Evolutionary conservation across 2,888 invertebrate genomes (phyloP).

Genomic region (Agrochola lota): DNA sequence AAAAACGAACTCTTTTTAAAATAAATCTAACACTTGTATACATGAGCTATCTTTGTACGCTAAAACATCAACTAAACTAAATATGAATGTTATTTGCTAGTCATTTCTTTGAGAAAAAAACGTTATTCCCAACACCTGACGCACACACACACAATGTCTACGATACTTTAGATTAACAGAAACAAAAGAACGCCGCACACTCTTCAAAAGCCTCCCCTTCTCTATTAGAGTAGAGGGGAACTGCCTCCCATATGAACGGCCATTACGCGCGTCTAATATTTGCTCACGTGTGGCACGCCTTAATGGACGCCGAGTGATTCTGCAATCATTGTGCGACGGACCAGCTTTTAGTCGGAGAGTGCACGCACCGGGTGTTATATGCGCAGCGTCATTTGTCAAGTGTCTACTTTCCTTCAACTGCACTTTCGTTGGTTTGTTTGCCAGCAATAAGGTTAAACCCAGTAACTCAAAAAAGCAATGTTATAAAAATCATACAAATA

Average conservation of each 20-base stretch:
- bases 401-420: too few species aligned
- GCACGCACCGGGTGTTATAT: conserved; percentile 3
- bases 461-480: background rate
- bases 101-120: background rate
- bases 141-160: background rate
- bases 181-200: conserved; percentile 27
- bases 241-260: conserved; percentile 9
- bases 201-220: background rate
- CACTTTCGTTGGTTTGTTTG: too few species aligned
- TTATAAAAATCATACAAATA: background rate
- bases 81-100: background rate
- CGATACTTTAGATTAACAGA: conserved; percentile 10
- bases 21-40: too few species aligned
- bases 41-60: too few species aligned
- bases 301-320: conserved; percentile 48
- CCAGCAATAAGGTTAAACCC: background rate
- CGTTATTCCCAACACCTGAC: background rate
- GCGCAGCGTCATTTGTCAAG: background rate
- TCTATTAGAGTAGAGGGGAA: conserved; percentile 29
- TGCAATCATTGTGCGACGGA: conserved; percentile 37
- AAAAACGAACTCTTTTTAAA: too few species aligned
- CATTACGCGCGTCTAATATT: conserved; percentile 53
- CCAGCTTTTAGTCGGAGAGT: conserved; percentile 21
- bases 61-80: too few species aligned
- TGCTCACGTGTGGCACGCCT: conserved; percentile 38